phyloP scores from a whole-genome alignment of 2,888 invertebrate species.

The Germaria angustata region DNA sequence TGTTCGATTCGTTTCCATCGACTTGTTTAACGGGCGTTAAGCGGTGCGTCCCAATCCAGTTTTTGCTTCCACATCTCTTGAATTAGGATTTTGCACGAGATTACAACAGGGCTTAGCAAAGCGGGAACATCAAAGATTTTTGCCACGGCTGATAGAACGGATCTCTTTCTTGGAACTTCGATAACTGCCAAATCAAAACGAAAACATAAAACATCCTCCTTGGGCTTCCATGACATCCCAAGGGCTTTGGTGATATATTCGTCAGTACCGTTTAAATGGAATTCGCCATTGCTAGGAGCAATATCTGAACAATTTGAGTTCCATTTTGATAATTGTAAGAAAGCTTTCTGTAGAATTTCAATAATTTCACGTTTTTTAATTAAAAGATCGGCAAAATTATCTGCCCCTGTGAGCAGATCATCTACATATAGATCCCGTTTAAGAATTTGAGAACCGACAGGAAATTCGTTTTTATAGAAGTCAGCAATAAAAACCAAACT shows the following conservation, averaged over 20 bases:
- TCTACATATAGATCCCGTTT: slow-evolving; percentile 64
- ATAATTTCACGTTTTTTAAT: slow-evolving; percentile 41
- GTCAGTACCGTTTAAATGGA: background rate
- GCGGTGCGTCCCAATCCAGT: slow-evolving; percentile 21
- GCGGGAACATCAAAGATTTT: slow-evolving; percentile 56
- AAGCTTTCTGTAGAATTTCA: slow-evolving; percentile 38
- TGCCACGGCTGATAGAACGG: slow-evolving; percentile 36
- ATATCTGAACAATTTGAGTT: slow-evolving; percentile 43
- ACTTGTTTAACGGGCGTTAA: background rate
- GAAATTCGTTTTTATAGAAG: slow-evolving; percentile 3
- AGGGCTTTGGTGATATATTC: slow-evolving; percentile 15
- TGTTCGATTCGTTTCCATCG: slow-evolving; percentile 26
- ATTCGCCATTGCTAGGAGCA: background rate
- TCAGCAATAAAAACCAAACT: slow-evolving; percentile 31
- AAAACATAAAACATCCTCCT: background rate
- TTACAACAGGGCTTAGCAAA: slow-evolving; percentile 57
- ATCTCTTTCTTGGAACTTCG: slow-evolving; percentile 25
- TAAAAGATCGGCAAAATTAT: slow-evolving; percentile 36
- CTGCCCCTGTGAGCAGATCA: slow-evolving; percentile 62
- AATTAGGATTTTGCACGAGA: slow-evolving; percentile 40
- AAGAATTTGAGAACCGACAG: slow-evolving; percentile 60
- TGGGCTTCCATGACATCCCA: slow-evolving; percentile 42
- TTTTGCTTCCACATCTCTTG: slow-evolving; percentile 55
- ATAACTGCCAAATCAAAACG: background rate
- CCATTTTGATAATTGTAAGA: slow-evolving; percentile 51